These are phyloP conservation scores for Chaetorhynchus papuensis DNA, from an alignment of 2,113 vertebrate genomes.

Conservation along the genomic window DNA sequence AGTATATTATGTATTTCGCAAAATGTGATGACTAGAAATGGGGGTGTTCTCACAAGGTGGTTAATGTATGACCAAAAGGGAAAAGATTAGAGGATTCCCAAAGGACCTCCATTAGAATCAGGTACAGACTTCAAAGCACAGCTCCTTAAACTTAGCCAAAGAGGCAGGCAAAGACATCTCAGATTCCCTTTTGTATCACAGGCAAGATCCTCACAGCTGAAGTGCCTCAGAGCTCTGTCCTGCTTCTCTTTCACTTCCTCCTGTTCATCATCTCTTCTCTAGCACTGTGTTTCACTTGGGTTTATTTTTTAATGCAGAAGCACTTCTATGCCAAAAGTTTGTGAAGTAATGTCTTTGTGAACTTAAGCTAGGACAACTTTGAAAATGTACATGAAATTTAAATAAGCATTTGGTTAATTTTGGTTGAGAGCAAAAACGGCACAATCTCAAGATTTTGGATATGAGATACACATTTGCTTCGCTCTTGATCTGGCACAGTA, in stretches of 20 bases:
- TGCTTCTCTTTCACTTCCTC: not conserved
- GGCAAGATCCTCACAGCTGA: not conserved
- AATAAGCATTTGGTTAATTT: not conserved
- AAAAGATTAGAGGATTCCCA: not conserved
- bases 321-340: not conserved
- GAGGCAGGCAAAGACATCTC: not conserved
- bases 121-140: not conserved
- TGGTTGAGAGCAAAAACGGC: not conserved
- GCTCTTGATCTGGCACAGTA: not conserved
- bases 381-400: not conserved
- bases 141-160: not conserved
- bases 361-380: not conserved
- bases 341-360: not conserved
- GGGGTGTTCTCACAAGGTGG: not conserved
- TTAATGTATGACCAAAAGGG: not conserved
- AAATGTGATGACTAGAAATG: not conserved
- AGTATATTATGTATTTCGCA: not conserved
- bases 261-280: not conserved
- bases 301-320: not conserved
- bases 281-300: not conserved
- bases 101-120: not conserved
- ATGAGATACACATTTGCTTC: not conserved
- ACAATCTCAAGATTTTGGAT: not conserved
- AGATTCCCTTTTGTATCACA: not conserved
- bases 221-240: constrained; percentile 18